Percentiles rank a stretch among this genome's conserved stretches.
Evolutionary conservation across 2,888 invertebrate species (phyloP).

Genomic region (Arctia plantaginis): DNA sequence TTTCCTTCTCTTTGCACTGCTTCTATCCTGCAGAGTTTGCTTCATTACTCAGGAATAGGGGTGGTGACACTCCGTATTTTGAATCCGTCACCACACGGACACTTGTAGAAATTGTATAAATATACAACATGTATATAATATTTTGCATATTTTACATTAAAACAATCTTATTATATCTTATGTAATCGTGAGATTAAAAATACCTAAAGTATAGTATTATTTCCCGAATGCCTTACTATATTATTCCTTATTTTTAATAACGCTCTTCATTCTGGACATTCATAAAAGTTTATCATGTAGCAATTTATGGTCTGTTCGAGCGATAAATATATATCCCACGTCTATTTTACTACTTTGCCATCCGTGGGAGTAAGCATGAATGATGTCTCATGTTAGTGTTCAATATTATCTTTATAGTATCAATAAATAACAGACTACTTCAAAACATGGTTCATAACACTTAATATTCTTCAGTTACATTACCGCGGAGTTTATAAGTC

Average conservation of each 20-base stretch:
- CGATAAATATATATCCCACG: conserved; percentile 39
- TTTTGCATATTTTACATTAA: too few species aligned
- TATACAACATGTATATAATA: too few species aligned
- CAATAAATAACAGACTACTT: conserved; percentile 13
- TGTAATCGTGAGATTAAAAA: too few species aligned
- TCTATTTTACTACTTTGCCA: conserved; percentile 38
- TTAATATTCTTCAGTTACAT: neutral
- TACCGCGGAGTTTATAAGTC: neutral
- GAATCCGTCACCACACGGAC: too few species aligned
- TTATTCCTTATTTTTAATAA: neutral
- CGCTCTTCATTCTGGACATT: conserved; percentile 20
- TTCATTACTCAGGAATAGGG: too few species aligned
- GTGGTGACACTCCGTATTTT: too few species aligned
- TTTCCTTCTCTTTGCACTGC: too few species aligned
- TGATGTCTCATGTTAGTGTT: conserved; percentile 38
- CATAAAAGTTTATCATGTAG: conserved; percentile 43
- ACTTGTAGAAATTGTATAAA: too few species aligned
- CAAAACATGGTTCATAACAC: neutral
- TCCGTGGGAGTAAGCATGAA: conserved; percentile 35
- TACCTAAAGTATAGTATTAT: too few species aligned
- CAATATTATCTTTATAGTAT: conserved; percentile 37
- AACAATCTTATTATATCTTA: too few species aligned
- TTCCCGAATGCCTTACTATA: too few species aligned
- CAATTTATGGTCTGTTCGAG: conserved; percentile 36
- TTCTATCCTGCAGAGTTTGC: too few species aligned